These are phyloP conservation scores for Agrilus cyanescens DNA, from an alignment of 2,888 invertebrate genomes.

Conservation along the genomic window DNA sequence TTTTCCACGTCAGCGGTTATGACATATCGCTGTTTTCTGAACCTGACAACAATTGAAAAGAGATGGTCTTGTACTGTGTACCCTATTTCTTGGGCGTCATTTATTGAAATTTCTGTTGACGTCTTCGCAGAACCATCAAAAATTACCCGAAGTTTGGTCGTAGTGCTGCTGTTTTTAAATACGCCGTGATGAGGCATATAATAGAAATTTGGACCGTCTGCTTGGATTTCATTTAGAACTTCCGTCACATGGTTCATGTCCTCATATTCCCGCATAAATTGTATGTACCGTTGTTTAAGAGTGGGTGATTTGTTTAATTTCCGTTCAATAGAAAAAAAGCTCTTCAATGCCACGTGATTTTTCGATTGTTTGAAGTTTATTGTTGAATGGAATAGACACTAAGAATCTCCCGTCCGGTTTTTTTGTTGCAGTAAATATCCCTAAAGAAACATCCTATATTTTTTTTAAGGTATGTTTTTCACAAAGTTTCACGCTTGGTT, in stretches of 20 bases:
- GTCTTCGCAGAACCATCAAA: no score
- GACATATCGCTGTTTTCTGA: no score
- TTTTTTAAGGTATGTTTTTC: slow-evolving; percentile 1
- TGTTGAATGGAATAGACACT: not conserved
- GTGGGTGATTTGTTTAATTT: slow-evolving; percentile 5
- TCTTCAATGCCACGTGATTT: slow-evolving; percentile 5
- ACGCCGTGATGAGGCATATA: no score
- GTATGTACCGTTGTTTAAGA: slow-evolving; percentile 4
- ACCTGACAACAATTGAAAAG: no score
- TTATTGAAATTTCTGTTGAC: no score
- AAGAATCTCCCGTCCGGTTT: not conserved
- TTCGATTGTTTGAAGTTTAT: slow-evolving; percentile 1
- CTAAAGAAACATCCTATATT: not conserved
- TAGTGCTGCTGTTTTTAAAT: no score
- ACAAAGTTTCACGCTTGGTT: not conserved
- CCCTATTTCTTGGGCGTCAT: no score
- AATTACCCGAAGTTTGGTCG: no score
- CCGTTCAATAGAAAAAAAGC: slow-evolving; percentile 6
- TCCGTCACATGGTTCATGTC: slow-evolving; percentile 6
- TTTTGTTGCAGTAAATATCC: not conserved
- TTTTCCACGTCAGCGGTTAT: no score
- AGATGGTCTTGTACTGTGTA: no score
- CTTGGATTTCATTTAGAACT: not conserved
- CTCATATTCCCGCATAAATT: slow-evolving; percentile 7
- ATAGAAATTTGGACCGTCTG: no score